Conservation (phyloP, 2,888 invertebrate genomes). For the Macaria notata region DNA sequence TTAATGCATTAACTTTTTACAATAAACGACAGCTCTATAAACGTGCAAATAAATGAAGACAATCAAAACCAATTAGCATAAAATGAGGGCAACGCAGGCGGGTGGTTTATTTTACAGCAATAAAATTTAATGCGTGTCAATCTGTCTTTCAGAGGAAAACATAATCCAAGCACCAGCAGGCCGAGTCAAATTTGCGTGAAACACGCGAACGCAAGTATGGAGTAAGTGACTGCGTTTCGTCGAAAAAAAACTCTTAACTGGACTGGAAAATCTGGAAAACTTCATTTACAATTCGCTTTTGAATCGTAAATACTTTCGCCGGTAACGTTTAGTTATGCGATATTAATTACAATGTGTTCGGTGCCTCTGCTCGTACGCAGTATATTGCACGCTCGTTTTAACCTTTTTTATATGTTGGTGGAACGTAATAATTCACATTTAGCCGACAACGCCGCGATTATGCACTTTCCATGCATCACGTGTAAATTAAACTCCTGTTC, state of each 20-base stretch:
- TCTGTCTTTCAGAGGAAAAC: constrained; percentile 35
- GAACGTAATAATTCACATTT: constrained; percentile 26
- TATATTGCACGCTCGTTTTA: constrained; percentile 34
- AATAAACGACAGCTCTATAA: too few relatives aligned
- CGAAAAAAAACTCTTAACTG: constrained; percentile 52
- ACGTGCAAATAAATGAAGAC: neutral
- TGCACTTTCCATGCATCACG: constrained; percentile 28
- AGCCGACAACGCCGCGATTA: constrained; percentile 23
- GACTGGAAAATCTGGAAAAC: constrained; percentile 70
- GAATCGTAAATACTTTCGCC: constrained; percentile 72
- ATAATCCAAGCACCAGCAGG: constrained; percentile 24
- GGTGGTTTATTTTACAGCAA: constrained; percentile 1
- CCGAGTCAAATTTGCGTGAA: constrained; percentile 61
- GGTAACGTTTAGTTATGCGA: constrained; percentile 52
- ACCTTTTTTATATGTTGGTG: constrained; percentile 32
- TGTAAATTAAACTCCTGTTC: constrained; percentile 12
- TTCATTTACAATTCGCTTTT: constrained; percentile 60
- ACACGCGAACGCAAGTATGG: constrained; percentile 71
- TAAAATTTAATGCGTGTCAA: constrained; percentile 13
- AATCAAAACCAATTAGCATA: neutral
- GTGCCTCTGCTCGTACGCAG: constrained; percentile 38
- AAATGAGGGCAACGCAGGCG: too few relatives aligned
- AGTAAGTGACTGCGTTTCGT: constrained; percentile 60
- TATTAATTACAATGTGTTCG: constrained; percentile 56
- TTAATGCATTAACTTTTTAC: too few relatives aligned